Evolutionary conservation across 2,888 invertebrate species (phyloP).

Genomic region (Crocallis elinguaria): DNA sequence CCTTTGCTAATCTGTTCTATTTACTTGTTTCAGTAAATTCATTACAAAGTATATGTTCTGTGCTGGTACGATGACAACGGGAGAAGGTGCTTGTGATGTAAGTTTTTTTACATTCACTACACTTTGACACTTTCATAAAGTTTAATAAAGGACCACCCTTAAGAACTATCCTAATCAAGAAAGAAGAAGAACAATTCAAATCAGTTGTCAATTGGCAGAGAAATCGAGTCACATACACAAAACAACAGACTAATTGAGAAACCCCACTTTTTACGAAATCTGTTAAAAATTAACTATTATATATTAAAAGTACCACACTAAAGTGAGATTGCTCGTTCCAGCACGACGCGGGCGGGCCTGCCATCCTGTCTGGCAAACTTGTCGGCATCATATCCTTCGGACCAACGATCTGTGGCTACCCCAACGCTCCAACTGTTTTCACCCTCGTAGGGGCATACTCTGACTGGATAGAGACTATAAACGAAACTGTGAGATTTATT

Average conservation of each 20-base stretch:
- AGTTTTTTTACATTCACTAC: no score
- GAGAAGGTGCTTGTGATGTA: conserved; percentile 77
- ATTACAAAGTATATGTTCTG: conserved; percentile 68
- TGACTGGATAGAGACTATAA: conserved; percentile 74
- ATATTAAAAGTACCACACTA: background rate
- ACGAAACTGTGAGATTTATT: conserved; percentile 58
- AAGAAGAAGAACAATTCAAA: no score
- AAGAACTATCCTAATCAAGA: no score
- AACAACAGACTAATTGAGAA: no score
- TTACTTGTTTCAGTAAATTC: conserved; percentile 61
- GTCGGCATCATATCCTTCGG: conserved; percentile 77
- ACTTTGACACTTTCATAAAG: no score
- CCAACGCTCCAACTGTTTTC: conserved; percentile 74
- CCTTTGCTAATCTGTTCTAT: background rate
- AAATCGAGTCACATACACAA: no score
- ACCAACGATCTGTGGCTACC: conserved; percentile 67
- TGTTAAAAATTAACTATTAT: no score
- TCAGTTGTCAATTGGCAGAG: no score
- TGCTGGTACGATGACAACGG: conserved; percentile 74
- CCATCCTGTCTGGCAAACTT: conserved; percentile 61
- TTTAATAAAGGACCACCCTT: no score
- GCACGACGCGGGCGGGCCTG: conserved; percentile 79
- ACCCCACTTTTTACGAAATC: no score
- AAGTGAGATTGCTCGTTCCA: conserved; percentile 32
- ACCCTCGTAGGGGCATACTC: conserved; percentile 68